phyloP scores from a whole-genome alignment of 2,888 invertebrate species.

The Anarsia innoxiella region DNA sequence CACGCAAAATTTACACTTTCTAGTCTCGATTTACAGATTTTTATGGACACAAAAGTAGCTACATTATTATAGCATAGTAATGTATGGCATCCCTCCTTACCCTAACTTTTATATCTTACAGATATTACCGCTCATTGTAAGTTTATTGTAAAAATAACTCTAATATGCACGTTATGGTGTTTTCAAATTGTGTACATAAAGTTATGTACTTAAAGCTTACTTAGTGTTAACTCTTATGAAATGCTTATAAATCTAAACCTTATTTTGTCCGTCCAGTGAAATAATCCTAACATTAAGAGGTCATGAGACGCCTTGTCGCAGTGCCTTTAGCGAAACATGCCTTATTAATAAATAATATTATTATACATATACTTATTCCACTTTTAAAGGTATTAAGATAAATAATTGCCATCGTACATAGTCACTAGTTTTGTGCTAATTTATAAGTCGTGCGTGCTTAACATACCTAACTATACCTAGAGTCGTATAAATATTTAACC shows the following conservation, averaged over 20 bases:
- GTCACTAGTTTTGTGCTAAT: conserved; percentile 57
- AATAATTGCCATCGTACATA: conserved; percentile 60
- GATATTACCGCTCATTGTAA: not conserved
- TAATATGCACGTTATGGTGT: not conserved
- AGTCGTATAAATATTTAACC: no score
- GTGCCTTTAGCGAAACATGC: conserved; percentile 5
- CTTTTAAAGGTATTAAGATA: conserved; percentile 21
- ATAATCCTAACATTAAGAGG: conserved; percentile 12
- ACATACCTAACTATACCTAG: no score
- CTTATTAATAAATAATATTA: not conserved
- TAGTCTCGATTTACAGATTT: conserved; percentile 64
- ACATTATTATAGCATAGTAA: no score
- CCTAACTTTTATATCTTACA: not conserved
- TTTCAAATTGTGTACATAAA: no score
- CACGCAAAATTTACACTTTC: conserved; percentile 57
- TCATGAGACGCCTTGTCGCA: conserved; percentile 5
- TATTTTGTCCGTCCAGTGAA: conserved; percentile 57
- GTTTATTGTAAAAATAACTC: not conserved
- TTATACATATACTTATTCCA: not conserved
- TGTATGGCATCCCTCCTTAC: no score
- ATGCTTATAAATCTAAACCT: conserved; percentile 35
- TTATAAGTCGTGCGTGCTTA: conserved; percentile 37
- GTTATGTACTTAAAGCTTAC: not conserved
- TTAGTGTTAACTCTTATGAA: conserved; percentile 9
- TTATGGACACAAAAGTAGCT: conserved; percentile 14